Base-by-base conservation (phyloP, 1,140 invertebrate genomes). In the Aradophagus sp. region DNA sequence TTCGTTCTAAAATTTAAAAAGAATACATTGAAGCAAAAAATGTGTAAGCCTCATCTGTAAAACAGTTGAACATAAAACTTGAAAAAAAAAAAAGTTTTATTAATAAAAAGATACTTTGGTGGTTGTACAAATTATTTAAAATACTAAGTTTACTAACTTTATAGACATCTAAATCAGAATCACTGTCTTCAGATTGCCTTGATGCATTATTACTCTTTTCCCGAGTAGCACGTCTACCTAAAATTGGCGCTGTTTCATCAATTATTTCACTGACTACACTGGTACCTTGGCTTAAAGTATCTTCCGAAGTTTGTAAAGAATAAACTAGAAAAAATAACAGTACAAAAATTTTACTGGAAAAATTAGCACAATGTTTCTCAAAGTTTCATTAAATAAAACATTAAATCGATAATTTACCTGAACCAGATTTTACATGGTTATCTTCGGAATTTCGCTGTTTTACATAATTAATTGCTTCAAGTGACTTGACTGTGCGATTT, bases 201-300 rank as follows among this genome's bases (percentile, higher is more conserved):
- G 75, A 76, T 29, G 69, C 65, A 17, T 75, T 72, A 23, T 80
- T 77, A 44, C 78, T 83, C 59, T 84, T 87, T 76, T 90, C 89
- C 70, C 89, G 86, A 6, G 87, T 89, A 1, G 88, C 89, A 67
- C 89, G 79, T 80, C 90, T 86, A 3, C 89, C 89, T 59, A 89
- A 82, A 45, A 91, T 87, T 12, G 90, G 87, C 13, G 78, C 80
- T 27, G 80, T 81, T 53, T 92, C 91, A 75, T 91, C 91, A 69
- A 88, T 90, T 38, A 89, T 82, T 86, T 90, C 89, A 82, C 90
- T 90, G 26, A 84, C 74, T 44, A 84, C 85, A 19, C 85, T 84
- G 6, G 84, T 83, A 19, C 83, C 83, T 79, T 89, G 87, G 55
- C 88, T 89, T 2, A 83, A 79, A 1, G 87, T 88, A 76, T 87